Conservation (phyloP, 2,888 invertebrate species). For the Drosophila mayaguana region DNA sequence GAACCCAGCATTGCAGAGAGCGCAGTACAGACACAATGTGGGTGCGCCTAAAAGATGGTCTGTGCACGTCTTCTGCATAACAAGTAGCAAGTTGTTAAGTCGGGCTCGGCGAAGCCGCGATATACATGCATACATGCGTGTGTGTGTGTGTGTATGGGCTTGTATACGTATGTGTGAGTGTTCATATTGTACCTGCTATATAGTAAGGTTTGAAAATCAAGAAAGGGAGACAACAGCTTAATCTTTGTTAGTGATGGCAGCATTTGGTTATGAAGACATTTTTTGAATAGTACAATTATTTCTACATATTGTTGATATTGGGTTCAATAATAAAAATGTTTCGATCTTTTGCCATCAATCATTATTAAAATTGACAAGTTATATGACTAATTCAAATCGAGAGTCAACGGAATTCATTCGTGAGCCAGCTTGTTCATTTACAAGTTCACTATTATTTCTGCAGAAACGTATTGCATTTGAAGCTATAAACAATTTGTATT, state of each 20-base stretch:
- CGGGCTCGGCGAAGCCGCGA: conserved; percentile 10
- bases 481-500: neutral
- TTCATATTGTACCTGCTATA: conserved; percentile 38
- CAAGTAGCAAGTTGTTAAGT: conserved; percentile 60
- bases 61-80: conserved; percentile 58
- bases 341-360: neutral
- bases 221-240: conserved; percentile 25
- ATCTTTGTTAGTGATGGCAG: conserved; percentile 29
- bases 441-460: too few relatives aligned
- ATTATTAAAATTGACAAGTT: neutral
- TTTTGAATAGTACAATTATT: neutral
- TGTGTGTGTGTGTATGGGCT: neutral
- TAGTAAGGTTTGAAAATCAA: conserved; percentile 7
- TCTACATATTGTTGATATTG: too few relatives aligned
- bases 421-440: neutral
- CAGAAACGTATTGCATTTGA: too few relatives aligned
- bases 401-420: neutral
- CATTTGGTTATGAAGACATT: neutral
- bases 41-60: conserved; percentile 62
- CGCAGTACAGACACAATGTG: conserved; percentile 46
- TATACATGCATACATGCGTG: neutral
- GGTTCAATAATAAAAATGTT: neutral
- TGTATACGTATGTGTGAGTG: neutral
- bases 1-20: conserved; percentile 31
- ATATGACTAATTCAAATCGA: neutral